Percentiles rank a stretch among this genome's conserved stretches.
Evolutionary conservation across 2,888 invertebrate species (phyloP).

Genomic region (Athrips mouffetella): DNA sequence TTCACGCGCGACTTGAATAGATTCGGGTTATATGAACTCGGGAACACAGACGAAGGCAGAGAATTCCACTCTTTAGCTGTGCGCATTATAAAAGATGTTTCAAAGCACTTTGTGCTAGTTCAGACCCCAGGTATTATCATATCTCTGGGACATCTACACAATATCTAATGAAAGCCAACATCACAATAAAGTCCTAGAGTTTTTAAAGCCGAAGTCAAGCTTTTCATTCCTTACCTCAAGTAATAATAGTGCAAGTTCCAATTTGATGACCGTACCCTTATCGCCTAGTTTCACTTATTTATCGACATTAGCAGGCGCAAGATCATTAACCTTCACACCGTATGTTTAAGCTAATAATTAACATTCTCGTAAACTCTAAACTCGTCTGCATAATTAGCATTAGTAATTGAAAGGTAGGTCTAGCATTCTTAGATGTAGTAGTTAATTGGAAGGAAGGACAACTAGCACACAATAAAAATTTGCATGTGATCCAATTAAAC

Average conservation of each 20-base stretch:
- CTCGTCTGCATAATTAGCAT: constrained; percentile 21
- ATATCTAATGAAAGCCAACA: too few relatives aligned
- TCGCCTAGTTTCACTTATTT: not conserved
- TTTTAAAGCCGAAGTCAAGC: too few relatives aligned
- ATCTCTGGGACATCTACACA: too few relatives aligned
- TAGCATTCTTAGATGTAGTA: constrained; percentile 27
- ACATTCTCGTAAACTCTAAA: constrained; percentile 10
- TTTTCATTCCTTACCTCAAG: too few relatives aligned
- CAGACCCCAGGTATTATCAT: too few relatives aligned
- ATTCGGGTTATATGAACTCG: too few relatives aligned
- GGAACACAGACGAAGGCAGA: too few relatives aligned
- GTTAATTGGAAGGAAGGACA: too few relatives aligned
- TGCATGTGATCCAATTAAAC: constrained; percentile 57
- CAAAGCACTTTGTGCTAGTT: too few relatives aligned
- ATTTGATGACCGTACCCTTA: not conserved
- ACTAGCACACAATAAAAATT: constrained; percentile 44
- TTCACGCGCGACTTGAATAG: too few relatives aligned
- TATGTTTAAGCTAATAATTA: constrained; percentile 15
- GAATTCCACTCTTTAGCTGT: too few relatives aligned
- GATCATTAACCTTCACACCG: constrained; percentile 11
- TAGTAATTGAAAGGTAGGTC: constrained; percentile 43
- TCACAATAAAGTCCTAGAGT: not conserved
- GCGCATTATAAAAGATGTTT: too few relatives aligned
- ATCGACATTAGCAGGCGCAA: not conserved
- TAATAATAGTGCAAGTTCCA: not conserved